Evolutionary conservation across 2,797 vertebrate species (phyloP), one percentile per base, ranked within the genome.

Genomic region (Telmatherina bonti): DNA sequence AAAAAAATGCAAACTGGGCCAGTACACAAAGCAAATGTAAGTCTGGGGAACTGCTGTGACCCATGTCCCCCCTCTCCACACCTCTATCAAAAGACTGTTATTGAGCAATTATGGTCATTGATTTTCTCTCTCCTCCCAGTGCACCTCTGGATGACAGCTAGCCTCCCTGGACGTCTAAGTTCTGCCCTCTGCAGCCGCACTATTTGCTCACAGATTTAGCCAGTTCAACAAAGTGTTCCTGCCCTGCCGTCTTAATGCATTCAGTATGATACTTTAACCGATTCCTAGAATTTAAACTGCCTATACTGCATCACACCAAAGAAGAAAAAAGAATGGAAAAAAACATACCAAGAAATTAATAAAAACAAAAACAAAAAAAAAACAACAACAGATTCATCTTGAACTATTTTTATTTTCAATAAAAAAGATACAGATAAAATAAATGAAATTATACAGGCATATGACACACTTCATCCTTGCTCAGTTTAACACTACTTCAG

Each of bases 51-150:
- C 65, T 53, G 60, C 69, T 16, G 71, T 83, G 71, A 84, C 76
- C 73, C 26, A 1, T 57, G 80, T 65, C 58, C 65, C 31, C 43
- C 68, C 55, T 70, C 72, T 65, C 54, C 59, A 30, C 60, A 62
- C 73, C 72, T 79, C 78, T 45, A 76, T 79, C 47, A 7, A 60
- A 54, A 2, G 62, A 57, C 74, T 70, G 85, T 87, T 91, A 89
- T 83, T 85, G 84, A 88, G 84, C 89, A 91, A 87, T 91, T 90
- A 93, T 84, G 79, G 70, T 55, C 79, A 91, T 93, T 84, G 91
- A 93, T 92, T 90, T 91, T 76, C 72, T 85, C 64, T 84, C 80
- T 71, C 54, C 67, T 70, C 83, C 79, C 82, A 31, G 81, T 63
- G 66, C 76, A 65, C 76, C 78, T 79, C 79, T 79, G 72, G 79